Evolutionary conservation across 2,113 vertebrate species (phyloP).

Genomic region (Entomyzon cyanotis): DNA sequence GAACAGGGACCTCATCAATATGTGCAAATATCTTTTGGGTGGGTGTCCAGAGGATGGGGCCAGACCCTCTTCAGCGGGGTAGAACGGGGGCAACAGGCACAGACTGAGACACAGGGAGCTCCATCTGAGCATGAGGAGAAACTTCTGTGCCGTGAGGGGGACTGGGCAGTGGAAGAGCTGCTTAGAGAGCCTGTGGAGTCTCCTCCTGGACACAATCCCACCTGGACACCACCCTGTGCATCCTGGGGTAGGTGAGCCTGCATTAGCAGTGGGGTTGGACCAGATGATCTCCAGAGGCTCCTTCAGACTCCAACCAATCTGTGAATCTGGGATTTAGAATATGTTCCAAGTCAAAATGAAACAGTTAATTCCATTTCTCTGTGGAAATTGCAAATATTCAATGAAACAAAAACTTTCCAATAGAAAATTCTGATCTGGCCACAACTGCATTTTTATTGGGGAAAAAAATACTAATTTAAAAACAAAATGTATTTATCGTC

Average conservation of each 20-base stretch:
- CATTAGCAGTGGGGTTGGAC: not conserved
- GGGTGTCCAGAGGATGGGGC: too few relatives aligned
- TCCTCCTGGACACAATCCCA: not conserved
- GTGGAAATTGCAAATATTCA: not conserved
- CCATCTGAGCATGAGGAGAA: not conserved
- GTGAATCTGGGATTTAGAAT: not conserved
- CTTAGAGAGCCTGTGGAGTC: not conserved
- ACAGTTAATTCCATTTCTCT: not conserved
- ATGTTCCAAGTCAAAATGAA: not conserved
- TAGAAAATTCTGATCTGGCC: not conserved
- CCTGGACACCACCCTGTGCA: fast-evolving
- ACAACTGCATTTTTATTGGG: not conserved
- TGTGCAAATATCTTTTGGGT: fast-evolving
- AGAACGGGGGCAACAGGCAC: not conserved
- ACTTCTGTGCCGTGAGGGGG: fast-evolving
- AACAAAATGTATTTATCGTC: not conserved
- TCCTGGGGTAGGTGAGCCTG: not conserved
- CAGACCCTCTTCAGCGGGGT: fast-evolving
- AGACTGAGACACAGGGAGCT: not conserved
- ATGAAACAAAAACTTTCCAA: not conserved
- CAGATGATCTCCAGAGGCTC: not conserved
- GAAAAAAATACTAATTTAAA: not conserved
- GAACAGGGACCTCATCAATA: not conserved
- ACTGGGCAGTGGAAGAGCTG: not conserved
- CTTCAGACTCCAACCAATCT: not conserved